Evolutionary conservation across 1,140 invertebrate species (phyloP).

Genomic region (Acromyrmex charruanus): DNA sequence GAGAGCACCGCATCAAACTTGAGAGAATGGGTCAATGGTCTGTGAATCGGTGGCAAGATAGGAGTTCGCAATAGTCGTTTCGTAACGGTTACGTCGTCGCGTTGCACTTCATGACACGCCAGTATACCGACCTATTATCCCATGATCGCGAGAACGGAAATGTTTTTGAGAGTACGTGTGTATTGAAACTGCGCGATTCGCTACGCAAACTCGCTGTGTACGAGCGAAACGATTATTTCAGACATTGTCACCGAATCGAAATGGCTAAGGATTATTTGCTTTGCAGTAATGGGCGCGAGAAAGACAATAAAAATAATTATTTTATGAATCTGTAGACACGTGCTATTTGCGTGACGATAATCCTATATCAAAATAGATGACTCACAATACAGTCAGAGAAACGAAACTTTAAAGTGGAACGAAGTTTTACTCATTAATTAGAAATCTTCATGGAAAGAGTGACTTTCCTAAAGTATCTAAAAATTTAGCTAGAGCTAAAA

Average conservation of each 20-base stretch:
- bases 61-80: constrained; percentile 54
- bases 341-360: neutral
- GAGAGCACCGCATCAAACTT: constrained; percentile 30
- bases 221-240: neutral
- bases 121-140: constrained; percentile 35
- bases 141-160: constrained; percentile 46
- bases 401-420: neutral
- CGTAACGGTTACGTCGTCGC: constrained; percentile 55
- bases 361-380: constrained; percentile 6
- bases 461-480: too few species aligned
- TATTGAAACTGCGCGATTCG: constrained; percentile 30
- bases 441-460: neutral
- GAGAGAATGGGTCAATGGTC: constrained; percentile 59
- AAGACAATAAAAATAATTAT: constrained; percentile 20
- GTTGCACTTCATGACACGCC: constrained; percentile 40
- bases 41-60: constrained; percentile 51
- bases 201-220: neutral
- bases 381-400: neutral
- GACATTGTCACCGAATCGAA: neutral
- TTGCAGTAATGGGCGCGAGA: neutral
- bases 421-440: neutral
- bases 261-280: neutral
- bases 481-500: too few species aligned
- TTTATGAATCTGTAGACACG: neutral
- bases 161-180: constrained; percentile 31